Base-by-base conservation (phyloP, 2,113 vertebrate species). In the Strix uralensis region DNA sequence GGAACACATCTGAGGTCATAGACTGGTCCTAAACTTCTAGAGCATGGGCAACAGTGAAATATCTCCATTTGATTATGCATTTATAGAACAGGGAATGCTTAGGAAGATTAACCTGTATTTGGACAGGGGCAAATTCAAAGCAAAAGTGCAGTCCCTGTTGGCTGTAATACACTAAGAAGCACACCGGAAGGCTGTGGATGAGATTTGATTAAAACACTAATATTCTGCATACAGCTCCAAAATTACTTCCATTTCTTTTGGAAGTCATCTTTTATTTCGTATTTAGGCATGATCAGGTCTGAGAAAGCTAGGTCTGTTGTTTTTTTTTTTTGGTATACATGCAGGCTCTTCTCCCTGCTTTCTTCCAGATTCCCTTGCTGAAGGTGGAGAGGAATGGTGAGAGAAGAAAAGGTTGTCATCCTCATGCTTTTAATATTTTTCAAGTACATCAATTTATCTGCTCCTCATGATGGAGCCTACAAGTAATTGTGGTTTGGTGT, bases 251-350 rank as follows among this genome's bases (percentile, higher is more conserved):
- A 0, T 66, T 77, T 80, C 19, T 63, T 72, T 67, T 71, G 32
- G 14, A 65, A 3, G 6, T 40, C 3, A 30, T 42, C 8, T n/a
- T 74, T 40, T 19, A 13, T 49, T 90, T 69, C 13, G 0, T 36
- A 17, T 47, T 79, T 71, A 30, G n/a, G 10, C 0, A 1, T 19
- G 32, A 44, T 42, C 44, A 63, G 15, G 29, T 52, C 81, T 78
- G 30, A 71, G 57, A 82, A 69, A 66, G 10, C 0, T 1, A 52
- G 22, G 23, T 49, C 11, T 82, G 17, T 46, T 11, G 44, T 44
- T 44, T 19, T 10, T 8, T 3, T 27, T 15, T 58, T 74, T 51
- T 36, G 4, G 14, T 73, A 4, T 52, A 15, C 1, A 0, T 34
- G 17, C 3, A 52, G 5, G 11, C 42, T 42, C 7, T 90, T 61